phyloP scores from a whole-genome alignment of 1,140 invertebrate genomes.

The Drosophila parabipectinata region DNA sequence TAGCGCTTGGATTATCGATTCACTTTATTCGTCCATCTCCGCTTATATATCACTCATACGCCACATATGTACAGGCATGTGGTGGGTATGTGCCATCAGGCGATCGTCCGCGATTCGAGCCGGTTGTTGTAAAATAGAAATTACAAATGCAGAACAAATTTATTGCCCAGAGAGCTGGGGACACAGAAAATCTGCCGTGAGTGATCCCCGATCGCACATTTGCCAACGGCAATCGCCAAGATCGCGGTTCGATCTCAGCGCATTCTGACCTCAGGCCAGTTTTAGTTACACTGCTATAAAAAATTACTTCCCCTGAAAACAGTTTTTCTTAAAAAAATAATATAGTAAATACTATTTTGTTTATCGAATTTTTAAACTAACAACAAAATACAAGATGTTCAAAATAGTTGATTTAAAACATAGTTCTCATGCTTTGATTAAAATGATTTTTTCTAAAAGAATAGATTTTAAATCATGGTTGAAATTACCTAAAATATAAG shows the following conservation, averaged over 20 bases:
- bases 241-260: slow-evolving; percentile 14
- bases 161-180: slow-evolving; percentile 33
- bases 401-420: too few species aligned
- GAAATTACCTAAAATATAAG: too few species aligned
- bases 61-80: neutral
- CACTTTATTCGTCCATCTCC: slow-evolving; percentile 33
- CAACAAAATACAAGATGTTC: too few species aligned
- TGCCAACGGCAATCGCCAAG: slow-evolving; percentile 31
- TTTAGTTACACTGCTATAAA: slow-evolving; percentile 8
- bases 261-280: slow-evolving; percentile 31
- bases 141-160: slow-evolving; percentile 54
- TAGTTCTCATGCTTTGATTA: too few species aligned
- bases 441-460: too few species aligned
- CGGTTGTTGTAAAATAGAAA: slow-evolving; percentile 47
- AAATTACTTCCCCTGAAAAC: neutral
- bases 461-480: too few species aligned
- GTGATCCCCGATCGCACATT: slow-evolving; percentile 52
- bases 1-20: slow-evolving; percentile 35
- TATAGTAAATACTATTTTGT: neutral
- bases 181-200: slow-evolving; percentile 31
- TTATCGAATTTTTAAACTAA: too few species aligned
- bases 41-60: slow-evolving; percentile 45
- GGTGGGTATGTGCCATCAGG: neutral
- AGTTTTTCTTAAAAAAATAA: too few species aligned
- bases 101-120: slow-evolving; percentile 6